Evolutionary conservation across 2,888 invertebrate species (phyloP).

Genomic region (Polylopha cassiicola): DNA sequence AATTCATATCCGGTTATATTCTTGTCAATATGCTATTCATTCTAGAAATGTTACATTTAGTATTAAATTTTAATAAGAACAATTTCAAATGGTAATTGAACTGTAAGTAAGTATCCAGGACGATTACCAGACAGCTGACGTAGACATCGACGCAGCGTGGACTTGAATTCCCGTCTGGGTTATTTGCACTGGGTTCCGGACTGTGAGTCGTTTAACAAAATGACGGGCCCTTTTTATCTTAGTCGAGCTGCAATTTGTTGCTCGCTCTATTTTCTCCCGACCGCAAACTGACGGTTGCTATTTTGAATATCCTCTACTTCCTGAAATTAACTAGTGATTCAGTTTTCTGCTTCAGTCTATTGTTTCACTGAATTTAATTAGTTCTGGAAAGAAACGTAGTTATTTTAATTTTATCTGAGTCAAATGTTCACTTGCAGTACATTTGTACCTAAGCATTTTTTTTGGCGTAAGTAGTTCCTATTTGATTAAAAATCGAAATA

Average conservation of each 20-base stretch:
- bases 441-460: too few species aligned
- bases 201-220: conserved; percentile 70
- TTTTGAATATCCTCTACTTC: conserved; percentile 63
- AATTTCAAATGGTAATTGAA: too few species aligned
- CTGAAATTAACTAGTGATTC: conserved; percentile 53
- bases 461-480: too few species aligned
- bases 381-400: too few species aligned
- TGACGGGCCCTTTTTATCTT: conserved; percentile 73
- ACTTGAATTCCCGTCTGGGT: conserved; percentile 42
- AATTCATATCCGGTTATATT: too few species aligned
- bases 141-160: conserved; percentile 36
- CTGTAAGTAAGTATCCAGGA: conserved; percentile 20
- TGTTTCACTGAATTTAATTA: not conserved
- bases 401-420: too few species aligned
- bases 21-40: too few species aligned
- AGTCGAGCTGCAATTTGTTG: conserved; percentile 69
- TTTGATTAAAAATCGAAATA: too few species aligned
- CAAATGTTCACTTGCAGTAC: too few species aligned
- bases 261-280: conserved; percentile 63
- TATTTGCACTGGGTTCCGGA: conserved; percentile 52
- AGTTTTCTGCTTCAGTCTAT: conserved; percentile 10
- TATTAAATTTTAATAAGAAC: too few species aligned
- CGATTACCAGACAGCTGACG: conserved; percentile 12
- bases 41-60: too few species aligned
- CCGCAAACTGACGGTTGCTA: conserved; percentile 61